Conservation (phyloP, 64 coral and sea anemone genomes). For the Actinia equina region DNA sequence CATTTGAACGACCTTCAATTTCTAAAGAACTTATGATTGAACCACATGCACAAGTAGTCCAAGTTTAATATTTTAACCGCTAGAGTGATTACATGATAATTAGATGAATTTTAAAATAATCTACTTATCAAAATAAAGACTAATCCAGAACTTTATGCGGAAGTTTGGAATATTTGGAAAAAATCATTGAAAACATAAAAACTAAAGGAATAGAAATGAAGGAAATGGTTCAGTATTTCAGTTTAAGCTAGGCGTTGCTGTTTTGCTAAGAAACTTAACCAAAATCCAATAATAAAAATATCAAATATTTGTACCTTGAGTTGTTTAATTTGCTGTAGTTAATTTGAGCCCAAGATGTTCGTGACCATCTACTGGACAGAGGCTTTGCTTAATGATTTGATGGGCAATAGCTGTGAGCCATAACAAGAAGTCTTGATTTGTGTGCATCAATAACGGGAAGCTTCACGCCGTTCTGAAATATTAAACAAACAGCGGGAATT, state of each 20-base stretch:
- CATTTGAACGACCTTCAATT: too few relatives aligned
- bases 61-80: background rate
- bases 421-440: background rate
- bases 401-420: background rate
- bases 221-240: too few relatives aligned
- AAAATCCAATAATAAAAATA: background rate
- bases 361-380: background rate
- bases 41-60: background rate
- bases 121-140: too few relatives aligned
- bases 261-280: background rate
- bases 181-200: background rate
- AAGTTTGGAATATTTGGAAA: background rate
- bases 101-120: background rate
- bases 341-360: background rate
- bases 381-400: background rate
- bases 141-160: too few relatives aligned
- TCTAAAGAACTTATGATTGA: background rate
- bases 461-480: background rate
- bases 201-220: background rate
- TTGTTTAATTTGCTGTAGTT: background rate
- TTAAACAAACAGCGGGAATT: background rate
- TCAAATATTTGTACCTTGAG: background rate
- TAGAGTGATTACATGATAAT: background rate
- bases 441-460: background rate
- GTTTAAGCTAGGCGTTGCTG: too few relatives aligned